Percentiles rank a stretch among this genome's conserved stretches.
phyloP scores from a whole-genome alignment of 2,113 vertebrate genomes.

The Engraulis encrasicolus region DNA sequence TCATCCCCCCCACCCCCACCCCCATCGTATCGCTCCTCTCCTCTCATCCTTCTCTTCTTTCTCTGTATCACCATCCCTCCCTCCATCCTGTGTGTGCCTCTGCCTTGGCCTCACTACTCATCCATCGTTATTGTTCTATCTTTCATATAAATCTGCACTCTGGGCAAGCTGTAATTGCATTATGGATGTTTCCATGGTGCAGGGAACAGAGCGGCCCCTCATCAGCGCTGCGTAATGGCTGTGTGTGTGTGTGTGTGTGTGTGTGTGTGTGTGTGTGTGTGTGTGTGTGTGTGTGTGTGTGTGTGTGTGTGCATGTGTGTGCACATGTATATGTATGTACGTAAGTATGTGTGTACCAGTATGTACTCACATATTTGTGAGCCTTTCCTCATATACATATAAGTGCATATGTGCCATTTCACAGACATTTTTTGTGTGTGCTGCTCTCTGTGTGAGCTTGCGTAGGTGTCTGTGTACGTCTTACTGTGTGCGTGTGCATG shows the following conservation, averaged over 20 bases:
- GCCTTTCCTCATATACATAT: no score
- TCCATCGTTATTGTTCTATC: slow-evolving; percentile 41
- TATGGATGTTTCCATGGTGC: slow-evolving; percentile 65
- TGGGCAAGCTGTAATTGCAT: slow-evolving; percentile 67
- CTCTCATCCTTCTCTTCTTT: slow-evolving; percentile 21
- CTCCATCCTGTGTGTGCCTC: slow-evolving; percentile 44
- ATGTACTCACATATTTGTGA: background rate
- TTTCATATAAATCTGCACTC: slow-evolving; percentile 49
- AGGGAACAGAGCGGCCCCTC: slow-evolving; percentile 50
- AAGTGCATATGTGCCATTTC: no score
- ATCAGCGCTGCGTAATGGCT: slow-evolving; percentile 57
- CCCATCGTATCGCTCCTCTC: slow-evolving; percentile 21
- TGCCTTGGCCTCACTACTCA: background rate
- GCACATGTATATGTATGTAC: background rate
- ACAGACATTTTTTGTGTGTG: background rate
- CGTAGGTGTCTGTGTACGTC: background rate
- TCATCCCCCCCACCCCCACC: slow-evolving; percentile 39
- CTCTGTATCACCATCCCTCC: slow-evolving; percentile 29
- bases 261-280: background rate
- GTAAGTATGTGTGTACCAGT: no score
- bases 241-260: background rate
- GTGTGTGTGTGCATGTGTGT: background rate
- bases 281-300: background rate
- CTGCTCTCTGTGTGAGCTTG: background rate
- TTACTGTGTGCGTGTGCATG: background rate